phyloP scores from a whole-genome alignment of 1,140 invertebrate species.

The Dolichoris vasculosae region DNA sequence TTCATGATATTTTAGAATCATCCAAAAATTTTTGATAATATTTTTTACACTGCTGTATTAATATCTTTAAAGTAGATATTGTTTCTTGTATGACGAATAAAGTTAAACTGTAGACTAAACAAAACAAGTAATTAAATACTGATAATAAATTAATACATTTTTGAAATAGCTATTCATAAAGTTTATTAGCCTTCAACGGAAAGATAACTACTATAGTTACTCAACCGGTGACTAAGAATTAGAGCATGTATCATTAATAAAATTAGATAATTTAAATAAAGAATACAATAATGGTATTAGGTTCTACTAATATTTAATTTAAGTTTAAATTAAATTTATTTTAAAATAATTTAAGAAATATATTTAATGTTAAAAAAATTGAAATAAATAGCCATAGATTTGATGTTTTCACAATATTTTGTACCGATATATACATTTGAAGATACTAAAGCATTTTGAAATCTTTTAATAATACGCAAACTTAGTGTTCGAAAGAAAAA shows the following conservation, averaged over 20 bases:
- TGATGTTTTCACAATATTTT: neutral
- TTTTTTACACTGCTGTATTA: neutral
- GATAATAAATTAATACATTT: neutral
- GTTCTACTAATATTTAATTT: neutral
- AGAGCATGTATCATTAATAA: neutral
- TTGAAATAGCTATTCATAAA: neutral
- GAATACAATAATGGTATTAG: neutral
- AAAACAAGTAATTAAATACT: slow-evolving; percentile 5
- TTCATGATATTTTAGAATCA: neutral
- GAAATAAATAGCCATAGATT: too few relatives aligned
- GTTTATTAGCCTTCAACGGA: neutral
- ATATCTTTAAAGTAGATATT: neutral
- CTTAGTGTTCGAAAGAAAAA: neutral
- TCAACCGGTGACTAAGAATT: neutral
- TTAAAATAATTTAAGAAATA: too few relatives aligned
- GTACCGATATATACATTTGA: neutral
- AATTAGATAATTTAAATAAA: neutral
- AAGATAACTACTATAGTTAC: neutral
- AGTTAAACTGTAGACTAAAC: slow-evolving; percentile 18
- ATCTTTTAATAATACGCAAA: neutral
- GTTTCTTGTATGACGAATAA: neutral
- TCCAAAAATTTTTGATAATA: neutral
- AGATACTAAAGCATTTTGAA: neutral
- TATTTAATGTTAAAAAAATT: too few relatives aligned
- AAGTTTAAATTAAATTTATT: neutral